phyloP scores from a whole-genome alignment of 2,797 vertebrate genomes.

The Echiichthys vipera region DNA sequence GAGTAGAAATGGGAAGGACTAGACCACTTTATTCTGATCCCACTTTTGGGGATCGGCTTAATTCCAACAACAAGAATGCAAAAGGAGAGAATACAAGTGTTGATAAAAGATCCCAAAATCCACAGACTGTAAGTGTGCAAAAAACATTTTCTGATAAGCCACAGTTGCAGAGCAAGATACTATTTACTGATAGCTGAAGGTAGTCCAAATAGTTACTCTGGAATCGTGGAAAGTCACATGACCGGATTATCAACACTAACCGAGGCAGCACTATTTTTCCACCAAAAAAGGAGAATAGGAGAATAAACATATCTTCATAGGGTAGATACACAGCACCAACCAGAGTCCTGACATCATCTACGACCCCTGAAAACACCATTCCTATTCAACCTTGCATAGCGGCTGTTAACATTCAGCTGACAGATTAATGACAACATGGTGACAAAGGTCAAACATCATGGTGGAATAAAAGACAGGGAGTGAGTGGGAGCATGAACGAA shows the following conservation, averaged over 20 bases:
- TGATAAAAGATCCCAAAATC: neutral
- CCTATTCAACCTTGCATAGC: neutral
- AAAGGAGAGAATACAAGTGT: neutral
- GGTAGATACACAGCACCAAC: neutral
- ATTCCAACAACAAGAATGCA: neutral
- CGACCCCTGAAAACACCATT: neutral
- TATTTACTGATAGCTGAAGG: neutral
- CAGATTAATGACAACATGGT: slow-evolving; percentile 34
- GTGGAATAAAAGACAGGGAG: slow-evolving; percentile 13
- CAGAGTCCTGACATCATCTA: slow-evolving; percentile 2
- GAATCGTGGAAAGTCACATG: slow-evolving; percentile 3
- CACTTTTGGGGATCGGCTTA: neutral
- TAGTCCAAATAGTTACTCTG: neutral
- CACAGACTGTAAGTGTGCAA: neutral
- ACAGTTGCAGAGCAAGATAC: neutral
- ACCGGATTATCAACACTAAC: neutral
- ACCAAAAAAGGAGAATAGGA: neutral
- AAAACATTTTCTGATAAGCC: neutral
- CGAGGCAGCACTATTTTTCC: neutral
- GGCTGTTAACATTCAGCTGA: slow-evolving; percentile 21
- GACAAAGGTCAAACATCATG: slow-evolving; percentile 41
- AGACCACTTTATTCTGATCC: neutral
- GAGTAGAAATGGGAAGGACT: neutral
- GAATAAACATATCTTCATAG: neutral
- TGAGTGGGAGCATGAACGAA: neutral